Base-by-base conservation (phyloP, 2,888 invertebrate species). In the Pterobdella sp. region DNA sequence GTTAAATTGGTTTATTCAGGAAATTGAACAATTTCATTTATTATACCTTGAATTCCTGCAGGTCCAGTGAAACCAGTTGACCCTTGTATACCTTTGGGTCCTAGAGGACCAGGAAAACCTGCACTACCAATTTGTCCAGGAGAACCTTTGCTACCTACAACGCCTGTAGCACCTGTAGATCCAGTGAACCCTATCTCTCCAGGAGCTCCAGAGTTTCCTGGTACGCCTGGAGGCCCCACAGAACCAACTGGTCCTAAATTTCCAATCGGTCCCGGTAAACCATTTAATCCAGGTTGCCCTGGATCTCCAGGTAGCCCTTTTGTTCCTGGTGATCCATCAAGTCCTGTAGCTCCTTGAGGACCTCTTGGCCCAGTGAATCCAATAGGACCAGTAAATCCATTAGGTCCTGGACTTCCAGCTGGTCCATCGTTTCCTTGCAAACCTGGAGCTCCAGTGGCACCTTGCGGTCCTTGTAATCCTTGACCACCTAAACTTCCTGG, bases 181-280 rank as follows among this genome's bases (percentile, higher is more conserved):
- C 80, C 77, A 69, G 72, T 14, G 68, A 74, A 49, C 14, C 75
- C 73, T 7, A 32, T 22, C 42, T 22, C 18, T 36, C 76, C 72
- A 18, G 32, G 49, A 26, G 66, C n/a, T 65, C 74, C 74, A 29
- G 65, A 10, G 31, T 64, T 22, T 3, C 74, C 74, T 26, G 67
- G n/a, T 10, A 31, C 29, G n/a, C 74, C 74, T 42, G 74, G 26
- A 26, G 42, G 22, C 67, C 74, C 74, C 1, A 63, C 36, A 36
- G 35, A 65, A n/a, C 71, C 92, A 93, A 83, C 93, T 34, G 52
- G 26, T 67, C 74, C 76, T 36, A 69, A 26, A 29, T 35, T 66
- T 18, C 76, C 76, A 32, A 64, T 3, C 34, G 56, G 31, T 36
- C 76, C 76, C 29, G 72, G 10, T 64, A 18, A 65, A 7, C 75